Conservation (phyloP, 1,140 invertebrate genomes). For the Bilobella aurantiaca region DNA sequence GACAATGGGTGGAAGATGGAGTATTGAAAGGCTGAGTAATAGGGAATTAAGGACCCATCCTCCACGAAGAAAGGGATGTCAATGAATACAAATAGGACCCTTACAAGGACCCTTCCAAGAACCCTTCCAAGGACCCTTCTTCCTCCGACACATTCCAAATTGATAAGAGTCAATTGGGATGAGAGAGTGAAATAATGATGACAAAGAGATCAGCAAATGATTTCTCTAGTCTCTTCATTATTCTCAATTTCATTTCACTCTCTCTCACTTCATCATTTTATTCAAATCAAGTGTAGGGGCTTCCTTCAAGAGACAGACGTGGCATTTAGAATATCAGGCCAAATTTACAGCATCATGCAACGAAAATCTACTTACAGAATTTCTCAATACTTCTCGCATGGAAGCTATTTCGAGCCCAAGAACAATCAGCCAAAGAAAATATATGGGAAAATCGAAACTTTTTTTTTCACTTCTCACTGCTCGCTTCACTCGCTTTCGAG, state of each 20-base stretch:
- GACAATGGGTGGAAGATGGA: background rate
- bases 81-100: conserved; percentile 1
- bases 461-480: too few relatives aligned
- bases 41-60: background rate
- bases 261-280: background rate
- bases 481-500: too few relatives aligned
- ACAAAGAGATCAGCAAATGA: background rate
- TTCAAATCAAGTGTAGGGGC: too few relatives aligned
- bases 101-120: background rate
- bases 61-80: background rate
- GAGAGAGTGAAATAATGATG: background rate
- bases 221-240: background rate
- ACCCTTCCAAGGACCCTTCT: background rate
- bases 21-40: background rate
- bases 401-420: too few relatives aligned
- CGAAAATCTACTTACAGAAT: too few relatives aligned
- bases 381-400: too few relatives aligned
- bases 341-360: too few relatives aligned
- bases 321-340: too few relatives aligned
- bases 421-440: too few relatives aligned
- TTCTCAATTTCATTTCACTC: background rate
- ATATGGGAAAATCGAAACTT: too few relatives aligned
- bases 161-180: background rate
- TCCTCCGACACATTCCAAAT: too few relatives aligned
- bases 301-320: too few relatives aligned